Evolutionary conservation across 2,797 vertebrate genomes (phyloP).

Genomic region (Ctenopoma kingsleyae): DNA sequence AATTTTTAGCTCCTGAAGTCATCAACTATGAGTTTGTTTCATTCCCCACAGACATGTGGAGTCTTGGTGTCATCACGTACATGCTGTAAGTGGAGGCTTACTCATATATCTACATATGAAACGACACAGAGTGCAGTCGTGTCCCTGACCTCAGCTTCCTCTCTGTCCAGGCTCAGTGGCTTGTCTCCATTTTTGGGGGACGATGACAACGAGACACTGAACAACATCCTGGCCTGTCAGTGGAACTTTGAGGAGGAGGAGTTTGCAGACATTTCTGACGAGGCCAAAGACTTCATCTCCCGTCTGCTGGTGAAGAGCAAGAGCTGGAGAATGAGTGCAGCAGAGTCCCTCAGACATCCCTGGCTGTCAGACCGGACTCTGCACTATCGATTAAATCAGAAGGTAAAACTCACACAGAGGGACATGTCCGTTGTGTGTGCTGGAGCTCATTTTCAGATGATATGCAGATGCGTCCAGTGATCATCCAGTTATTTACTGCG

Average conservation of each 20-base stretch:
- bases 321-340: constrained; percentile 96
- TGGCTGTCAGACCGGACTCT: constrained; percentile 93
- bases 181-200: constrained; percentile 97
- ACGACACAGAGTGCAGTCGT: not conserved
- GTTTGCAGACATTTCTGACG: constrained; percentile 90
- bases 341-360: constrained; percentile 92
- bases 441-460: no score
- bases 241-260: constrained; percentile 96
- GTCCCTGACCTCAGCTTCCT: constrained; percentile 8
- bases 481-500: not conserved
- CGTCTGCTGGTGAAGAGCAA: constrained; percentile 97
- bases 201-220: constrained; percentile 94
- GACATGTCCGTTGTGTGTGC: no score
- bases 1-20: constrained; percentile 97
- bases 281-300: constrained; percentile 95
- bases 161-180: constrained; percentile 89
- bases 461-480: no score
- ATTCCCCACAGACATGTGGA: constrained; percentile 99
- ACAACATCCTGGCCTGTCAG: constrained; percentile 94
- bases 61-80: constrained; percentile 95
- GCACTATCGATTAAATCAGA: constrained; percentile 86
- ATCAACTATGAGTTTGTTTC: constrained; percentile 99
- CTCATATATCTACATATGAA: not conserved
- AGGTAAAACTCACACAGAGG: constrained; percentile 79
- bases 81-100: constrained; percentile 91